phyloP scores from a whole-genome alignment of 2,797 vertebrate genomes.

The Peromyscus aztecus region DNA sequence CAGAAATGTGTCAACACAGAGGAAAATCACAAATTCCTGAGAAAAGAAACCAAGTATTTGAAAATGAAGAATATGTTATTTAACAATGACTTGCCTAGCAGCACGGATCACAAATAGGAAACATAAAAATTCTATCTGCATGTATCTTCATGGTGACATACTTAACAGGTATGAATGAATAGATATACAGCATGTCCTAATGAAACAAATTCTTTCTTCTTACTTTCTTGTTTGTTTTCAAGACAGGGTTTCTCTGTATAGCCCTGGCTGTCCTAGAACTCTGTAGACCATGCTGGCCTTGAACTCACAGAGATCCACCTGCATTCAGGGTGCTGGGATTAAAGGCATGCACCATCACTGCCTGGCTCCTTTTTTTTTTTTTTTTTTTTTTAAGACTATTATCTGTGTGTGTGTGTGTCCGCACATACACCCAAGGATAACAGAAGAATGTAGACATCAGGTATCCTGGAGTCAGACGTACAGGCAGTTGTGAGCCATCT shows the following conservation, averaged over 20 bases:
- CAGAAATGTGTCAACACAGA: neutral
- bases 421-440: neutral
- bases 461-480: neutral
- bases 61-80: conserved; percentile 22
- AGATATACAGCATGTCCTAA: neutral
- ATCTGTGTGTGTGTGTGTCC: neutral
- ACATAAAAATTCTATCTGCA: neutral
- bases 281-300: neutral
- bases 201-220: conserved; percentile 48
- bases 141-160: neutral
- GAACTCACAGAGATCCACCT: neutral
- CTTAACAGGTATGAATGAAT: conserved; percentile 29
- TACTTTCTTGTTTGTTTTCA: neutral
- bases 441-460: neutral
- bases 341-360: neutral
- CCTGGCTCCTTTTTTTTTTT: neutral
- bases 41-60: conserved; percentile 15
- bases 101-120: neutral
- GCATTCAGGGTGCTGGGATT: neutral
- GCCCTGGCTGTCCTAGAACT: neutral
- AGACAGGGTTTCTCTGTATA: neutral
- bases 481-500: neutral
- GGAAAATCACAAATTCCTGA: neutral
- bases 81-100: neutral
- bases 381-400: neutral